Conservation (phyloP, 2,113 vertebrate genomes). For the Mustelus asterias region DNA sequence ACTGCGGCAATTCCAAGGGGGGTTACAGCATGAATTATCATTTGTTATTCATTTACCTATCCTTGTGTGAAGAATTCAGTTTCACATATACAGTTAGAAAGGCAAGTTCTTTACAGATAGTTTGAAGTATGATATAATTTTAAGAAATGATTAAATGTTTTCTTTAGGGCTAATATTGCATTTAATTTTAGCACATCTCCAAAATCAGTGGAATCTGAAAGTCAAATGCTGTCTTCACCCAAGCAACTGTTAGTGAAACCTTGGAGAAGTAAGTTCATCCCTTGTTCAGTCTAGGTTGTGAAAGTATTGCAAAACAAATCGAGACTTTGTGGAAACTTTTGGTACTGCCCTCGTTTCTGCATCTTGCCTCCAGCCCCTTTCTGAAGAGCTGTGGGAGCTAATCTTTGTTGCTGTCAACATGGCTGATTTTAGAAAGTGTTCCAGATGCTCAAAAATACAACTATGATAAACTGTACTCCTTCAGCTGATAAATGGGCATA, state of each 20-base stretch:
- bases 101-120: not conserved
- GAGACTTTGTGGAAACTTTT: not conserved
- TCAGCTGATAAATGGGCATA: not conserved
- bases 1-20: not conserved
- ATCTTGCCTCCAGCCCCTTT: not conserved
- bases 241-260: not conserved
- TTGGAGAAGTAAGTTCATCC: not conserved
- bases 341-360: not conserved
- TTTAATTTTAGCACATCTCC: not conserved
- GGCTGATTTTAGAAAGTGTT: not conserved
- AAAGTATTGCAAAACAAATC: not conserved
- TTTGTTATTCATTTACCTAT: not conserved
- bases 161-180: not conserved
- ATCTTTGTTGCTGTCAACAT: not conserved
- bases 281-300: not conserved
- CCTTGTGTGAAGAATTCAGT: not conserved
- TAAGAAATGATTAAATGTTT: not conserved
- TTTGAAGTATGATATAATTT: not conserved
- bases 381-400: not conserved
- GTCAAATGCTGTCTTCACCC: not conserved
- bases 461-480: not conserved
- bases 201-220: not conserved
- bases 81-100: not conserved
- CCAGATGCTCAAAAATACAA: not conserved
- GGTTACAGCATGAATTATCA: not conserved